These are phyloP conservation scores for Phymanthus crucifer DNA, from an alignment of 92 coral and sea anemone genomes.

Conservation along the genomic window DNA sequence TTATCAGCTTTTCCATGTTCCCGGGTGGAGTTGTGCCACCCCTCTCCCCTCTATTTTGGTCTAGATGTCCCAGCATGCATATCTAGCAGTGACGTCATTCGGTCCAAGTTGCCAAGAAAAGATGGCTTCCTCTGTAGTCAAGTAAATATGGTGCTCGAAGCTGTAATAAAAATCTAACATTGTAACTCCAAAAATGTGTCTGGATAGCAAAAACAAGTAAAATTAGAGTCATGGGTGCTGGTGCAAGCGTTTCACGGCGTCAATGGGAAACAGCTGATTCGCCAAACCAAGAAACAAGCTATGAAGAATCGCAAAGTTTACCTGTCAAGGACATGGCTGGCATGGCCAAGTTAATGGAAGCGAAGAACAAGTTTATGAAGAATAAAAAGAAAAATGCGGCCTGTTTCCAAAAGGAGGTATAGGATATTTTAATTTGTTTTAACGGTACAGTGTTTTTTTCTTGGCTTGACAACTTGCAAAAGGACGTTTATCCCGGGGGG, in stretches of 20 bases:
- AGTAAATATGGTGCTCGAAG: slow-evolving; percentile 43
- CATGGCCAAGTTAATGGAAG: slow-evolving; percentile 84
- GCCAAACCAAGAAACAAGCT: slow-evolving; percentile 19
- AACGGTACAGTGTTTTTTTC: neutral
- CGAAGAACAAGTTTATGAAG: slow-evolving; percentile 86
- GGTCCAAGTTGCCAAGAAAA: slow-evolving; percentile 21
- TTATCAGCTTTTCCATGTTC: too few relatives aligned
- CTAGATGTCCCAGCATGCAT: neutral
- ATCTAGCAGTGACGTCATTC: slow-evolving; percentile 40
- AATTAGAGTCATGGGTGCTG: slow-evolving; percentile 60
- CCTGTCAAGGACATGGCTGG: slow-evolving; percentile 81
- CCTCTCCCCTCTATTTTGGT: too few relatives aligned
- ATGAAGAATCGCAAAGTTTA: neutral
- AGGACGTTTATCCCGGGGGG: too few relatives aligned
- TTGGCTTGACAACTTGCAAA: too few relatives aligned
- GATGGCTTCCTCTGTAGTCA: slow-evolving; percentile 72
- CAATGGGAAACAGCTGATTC: slow-evolving; percentile 76
- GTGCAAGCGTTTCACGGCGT: slow-evolving; percentile 69
- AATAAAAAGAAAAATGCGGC: slow-evolving; percentile 74
- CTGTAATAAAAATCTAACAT: neutral
- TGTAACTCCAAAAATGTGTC: slow-evolving; percentile 7
- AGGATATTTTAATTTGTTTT: neutral
- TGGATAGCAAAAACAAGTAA: neutral
- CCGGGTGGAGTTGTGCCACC: too few relatives aligned
- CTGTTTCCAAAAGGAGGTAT: slow-evolving; percentile 79